Conservation (phyloP, 2,113 vertebrate species). For the Salminus brasiliensis region DNA sequence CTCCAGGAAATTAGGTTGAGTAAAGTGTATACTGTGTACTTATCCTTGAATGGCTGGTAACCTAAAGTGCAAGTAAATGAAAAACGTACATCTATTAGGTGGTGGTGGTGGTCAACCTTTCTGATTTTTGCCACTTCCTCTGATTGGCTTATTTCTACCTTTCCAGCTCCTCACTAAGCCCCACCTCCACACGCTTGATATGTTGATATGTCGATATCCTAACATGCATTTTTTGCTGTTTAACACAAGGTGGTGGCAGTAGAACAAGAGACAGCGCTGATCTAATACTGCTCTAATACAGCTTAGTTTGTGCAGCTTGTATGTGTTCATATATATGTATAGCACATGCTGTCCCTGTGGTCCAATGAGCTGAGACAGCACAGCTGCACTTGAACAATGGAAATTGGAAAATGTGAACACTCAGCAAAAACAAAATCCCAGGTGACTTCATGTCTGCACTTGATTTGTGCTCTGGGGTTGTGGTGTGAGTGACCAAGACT, state of each 20-base stretch:
- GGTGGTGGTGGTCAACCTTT: no score
- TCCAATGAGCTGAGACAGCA: not conserved
- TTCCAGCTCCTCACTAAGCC: no score
- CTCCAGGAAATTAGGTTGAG: no score
- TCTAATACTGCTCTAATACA: not conserved
- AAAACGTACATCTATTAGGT: no score
- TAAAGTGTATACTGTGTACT: no score
- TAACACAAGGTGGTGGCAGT: slow-evolving; percentile 36
- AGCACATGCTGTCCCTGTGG: not conserved
- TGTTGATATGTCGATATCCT: no score
- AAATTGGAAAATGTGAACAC: not conserved
- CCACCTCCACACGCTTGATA: not conserved
- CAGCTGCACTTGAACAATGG: not conserved
- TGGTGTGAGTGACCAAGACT: not conserved
- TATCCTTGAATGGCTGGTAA: no score
- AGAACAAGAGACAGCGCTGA: not conserved
- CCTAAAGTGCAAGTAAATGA: no score
- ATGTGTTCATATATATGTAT: no score
- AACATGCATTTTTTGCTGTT: not conserved
- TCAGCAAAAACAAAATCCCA: not conserved
- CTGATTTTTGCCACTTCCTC: no score
- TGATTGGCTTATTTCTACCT: no score
- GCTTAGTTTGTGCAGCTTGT: not conserved
- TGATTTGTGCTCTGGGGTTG: not conserved
- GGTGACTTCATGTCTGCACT: not conserved